phyloP scores from a whole-genome alignment of 92 coral and sea anemone genomes.

The Meandrina meandrites region DNA sequence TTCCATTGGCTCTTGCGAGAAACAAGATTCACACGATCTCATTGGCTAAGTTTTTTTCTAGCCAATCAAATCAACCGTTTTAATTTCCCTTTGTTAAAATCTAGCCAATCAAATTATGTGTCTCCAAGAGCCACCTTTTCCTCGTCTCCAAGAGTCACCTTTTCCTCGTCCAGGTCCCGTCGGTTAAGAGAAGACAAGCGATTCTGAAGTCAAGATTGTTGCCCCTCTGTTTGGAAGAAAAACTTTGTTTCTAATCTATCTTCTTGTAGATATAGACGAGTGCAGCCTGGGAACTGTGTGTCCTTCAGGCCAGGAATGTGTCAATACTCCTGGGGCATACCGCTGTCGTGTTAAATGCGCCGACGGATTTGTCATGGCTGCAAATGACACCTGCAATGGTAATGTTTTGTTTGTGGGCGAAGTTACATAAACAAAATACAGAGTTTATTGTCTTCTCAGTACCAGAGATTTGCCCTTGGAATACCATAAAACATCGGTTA shows the following conservation, averaged over 20 bases:
- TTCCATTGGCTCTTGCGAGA: no score
- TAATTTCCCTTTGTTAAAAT: no score
- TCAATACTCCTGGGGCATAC: conserved; percentile 71
- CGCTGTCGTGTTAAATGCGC: conserved; percentile 66
- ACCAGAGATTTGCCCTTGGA: neutral
- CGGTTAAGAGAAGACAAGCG: no score
- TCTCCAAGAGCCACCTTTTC: no score
- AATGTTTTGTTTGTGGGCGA: neutral
- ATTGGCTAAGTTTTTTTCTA: no score
- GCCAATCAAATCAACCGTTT: no score
- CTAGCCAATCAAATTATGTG: no score
- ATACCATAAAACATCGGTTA: no score
- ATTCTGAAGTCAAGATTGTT: neutral
- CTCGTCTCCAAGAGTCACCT: no score
- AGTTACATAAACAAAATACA: neutral
- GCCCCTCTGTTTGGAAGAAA: neutral
- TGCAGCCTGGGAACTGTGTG: conserved; percentile 58
- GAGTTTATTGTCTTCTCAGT: neutral
- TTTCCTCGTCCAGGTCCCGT: no score
- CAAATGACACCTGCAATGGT: conserved; percentile 71
- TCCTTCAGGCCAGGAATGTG: conserved; percentile 70
- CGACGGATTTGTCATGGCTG: conserved; percentile 72
- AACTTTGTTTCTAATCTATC: neutral
- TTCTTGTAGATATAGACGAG: conserved; percentile 70
- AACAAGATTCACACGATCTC: no score